These are phyloP conservation scores for Umimayanthus chanpuru DNA, from an alignment of 92 coral and sea anemone species.

Conservation along the genomic window DNA sequence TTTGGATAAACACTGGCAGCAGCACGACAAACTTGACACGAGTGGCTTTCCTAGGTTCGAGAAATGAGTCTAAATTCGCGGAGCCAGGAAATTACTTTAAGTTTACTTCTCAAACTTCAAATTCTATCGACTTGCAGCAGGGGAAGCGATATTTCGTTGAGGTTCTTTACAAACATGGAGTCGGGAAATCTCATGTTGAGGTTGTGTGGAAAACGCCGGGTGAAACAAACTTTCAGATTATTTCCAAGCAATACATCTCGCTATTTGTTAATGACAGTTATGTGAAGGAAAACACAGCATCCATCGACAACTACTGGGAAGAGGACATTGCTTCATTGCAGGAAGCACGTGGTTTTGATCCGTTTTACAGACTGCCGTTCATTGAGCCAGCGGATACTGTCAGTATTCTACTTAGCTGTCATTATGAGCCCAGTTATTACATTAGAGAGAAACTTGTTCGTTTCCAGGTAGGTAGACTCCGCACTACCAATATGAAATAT, in stretches of 20 bases:
- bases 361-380: constrained; percentile 41
- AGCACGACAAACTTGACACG: constrained; percentile 51
- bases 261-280: constrained; percentile 59
- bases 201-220: constrained; percentile 81
- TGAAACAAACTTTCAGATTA: constrained; percentile 48
- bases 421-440: constrained; percentile 86
- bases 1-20: constrained; percentile 82
- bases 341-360: constrained; percentile 35
- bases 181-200: constrained; percentile 61
- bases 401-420: constrained; percentile 63
- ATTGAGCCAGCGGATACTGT: constrained; percentile 49
- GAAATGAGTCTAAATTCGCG: constrained; percentile 30
- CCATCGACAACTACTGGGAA: constrained; percentile 52
- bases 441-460: constrained; percentile 68
- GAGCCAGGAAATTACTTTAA: constrained; percentile 53
- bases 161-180: constrained; percentile 74
- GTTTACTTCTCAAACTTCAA: constrained; percentile 68
- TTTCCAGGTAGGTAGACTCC: constrained; percentile 67
- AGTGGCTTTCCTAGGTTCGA: constrained; percentile 72
- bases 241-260: constrained; percentile 62
- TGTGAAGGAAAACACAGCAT: constrained; percentile 60
- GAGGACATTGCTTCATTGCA: constrained; percentile 31
- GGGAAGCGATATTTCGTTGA: constrained; percentile 67
- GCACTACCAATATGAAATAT: neutral
- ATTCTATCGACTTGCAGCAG: constrained; percentile 46